Base-by-base conservation (phyloP, 2,888 invertebrate species). In the Caenorhabditis zanzibari region DNA sequence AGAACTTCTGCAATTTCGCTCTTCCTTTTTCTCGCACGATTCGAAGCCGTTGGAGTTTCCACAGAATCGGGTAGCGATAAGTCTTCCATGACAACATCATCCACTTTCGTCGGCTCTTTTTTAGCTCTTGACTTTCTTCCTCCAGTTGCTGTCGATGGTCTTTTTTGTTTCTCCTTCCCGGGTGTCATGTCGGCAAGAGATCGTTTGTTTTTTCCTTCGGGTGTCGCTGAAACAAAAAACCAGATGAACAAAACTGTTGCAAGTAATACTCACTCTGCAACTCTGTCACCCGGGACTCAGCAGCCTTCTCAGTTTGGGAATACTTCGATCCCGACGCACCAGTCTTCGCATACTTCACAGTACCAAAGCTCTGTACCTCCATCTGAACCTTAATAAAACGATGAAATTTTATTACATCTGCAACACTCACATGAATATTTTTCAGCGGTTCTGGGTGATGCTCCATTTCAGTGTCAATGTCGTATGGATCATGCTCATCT, bases 371-470 rank as follows among this genome's bases (percentile, higher is more conserved):
- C 28, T 84, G 81, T 14, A 85, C 83, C 68, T 88, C 86, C 69
- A 91, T 82, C 90, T 91, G 71, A 38, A 64, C 24, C 14, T 9
- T 35, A 56, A 38, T n/a, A 24, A 16, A 26, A 19, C n/a, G 28
- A 28, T 47, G 22, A 19, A n/a, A 49, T 16, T 19, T 2, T 12
- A 32, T 3, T 5, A 24, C 10, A 12, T 38, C 22, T 9, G 14
- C 32, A 9, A 44, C 35, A 83, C 81, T 54, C 22, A 90, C 89
- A 52, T 86, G 82, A 52, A 91, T 90, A 52, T 89, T 88, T 52
- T 86, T 87, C 54, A 91, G 71, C 12, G 90, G 90, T 26, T 90
- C 89, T 16, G 91, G 91, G 69, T 91, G 91, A 38, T 82, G 71
- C 61, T 91, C 89, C 58, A 86, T 72, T 38, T 88, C 85, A 0